phyloP scores from a whole-genome alignment of 2,888 invertebrate species.

The Tachina fera region DNA sequence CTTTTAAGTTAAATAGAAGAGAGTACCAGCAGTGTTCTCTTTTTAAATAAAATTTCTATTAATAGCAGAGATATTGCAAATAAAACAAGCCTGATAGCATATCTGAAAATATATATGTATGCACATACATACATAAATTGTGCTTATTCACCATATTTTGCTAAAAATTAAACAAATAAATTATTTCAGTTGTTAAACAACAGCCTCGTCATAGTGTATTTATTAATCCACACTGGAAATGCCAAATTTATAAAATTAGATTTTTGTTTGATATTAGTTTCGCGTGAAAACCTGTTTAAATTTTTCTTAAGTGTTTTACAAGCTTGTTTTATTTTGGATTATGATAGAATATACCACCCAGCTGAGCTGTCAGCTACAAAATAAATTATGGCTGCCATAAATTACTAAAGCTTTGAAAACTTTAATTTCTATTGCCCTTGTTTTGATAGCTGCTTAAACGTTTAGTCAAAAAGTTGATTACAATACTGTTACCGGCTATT shows the following conservation, averaged over 20 bases:
- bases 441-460: slow-evolving; percentile 38
- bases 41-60: too few relatives aligned
- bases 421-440: slow-evolving; percentile 7
- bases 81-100: too few relatives aligned
- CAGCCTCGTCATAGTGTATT: background rate
- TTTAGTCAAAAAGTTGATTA: slow-evolving; percentile 20
- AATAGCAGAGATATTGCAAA: too few relatives aligned
- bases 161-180: too few relatives aligned
- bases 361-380: background rate
- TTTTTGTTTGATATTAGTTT: background rate
- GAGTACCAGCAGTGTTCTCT: too few relatives aligned
- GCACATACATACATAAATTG: too few relatives aligned
- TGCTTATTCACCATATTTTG: too few relatives aligned
- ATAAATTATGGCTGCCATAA: slow-evolving; percentile 26
- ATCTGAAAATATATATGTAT: too few relatives aligned
- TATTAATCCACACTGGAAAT: background rate
- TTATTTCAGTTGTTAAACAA: background rate
- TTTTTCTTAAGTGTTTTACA: background rate
- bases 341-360: background rate
- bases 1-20: too few relatives aligned
- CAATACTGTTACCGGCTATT: slow-evolving; percentile 16
- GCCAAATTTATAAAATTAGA: background rate
- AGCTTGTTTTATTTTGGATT: background rate
- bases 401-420: background rate
- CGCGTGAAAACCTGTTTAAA: background rate